Conservation (phyloP, 2,888 invertebrate genomes). For the Xylocampa areola region DNA sequence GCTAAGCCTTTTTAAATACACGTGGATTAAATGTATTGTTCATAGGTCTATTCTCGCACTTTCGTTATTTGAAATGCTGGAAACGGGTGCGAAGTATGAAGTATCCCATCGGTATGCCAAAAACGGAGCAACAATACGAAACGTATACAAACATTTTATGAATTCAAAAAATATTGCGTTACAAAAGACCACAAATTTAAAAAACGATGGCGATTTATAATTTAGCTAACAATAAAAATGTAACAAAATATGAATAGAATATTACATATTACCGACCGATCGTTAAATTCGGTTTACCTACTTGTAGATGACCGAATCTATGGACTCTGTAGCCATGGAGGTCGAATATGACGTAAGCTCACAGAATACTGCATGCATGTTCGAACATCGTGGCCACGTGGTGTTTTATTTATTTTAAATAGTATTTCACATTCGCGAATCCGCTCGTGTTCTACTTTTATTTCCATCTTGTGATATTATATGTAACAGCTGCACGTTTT, state of each 20-base stretch:
- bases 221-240: background rate
- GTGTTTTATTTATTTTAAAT: slow-evolving; percentile 51
- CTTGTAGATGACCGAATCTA: slow-evolving; percentile 30
- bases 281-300: slow-evolving; percentile 63
- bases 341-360: slow-evolving; percentile 71
- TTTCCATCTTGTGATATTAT: slow-evolving; percentile 16
- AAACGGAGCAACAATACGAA: too few species aligned
- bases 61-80: too few species aligned
- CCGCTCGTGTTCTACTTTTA: slow-evolving; percentile 29
- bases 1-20: too few species aligned
- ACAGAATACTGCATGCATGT: slow-evolving; percentile 59
- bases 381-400: slow-evolving; percentile 60
- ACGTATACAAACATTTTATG: too few species aligned
- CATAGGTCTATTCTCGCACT: too few species aligned
- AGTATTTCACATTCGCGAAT: slow-evolving; percentile 47
- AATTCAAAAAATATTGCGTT: too few species aligned
- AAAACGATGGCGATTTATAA: background rate
- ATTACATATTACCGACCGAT: slow-evolving; percentile 38
- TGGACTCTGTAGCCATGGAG: slow-evolving; percentile 59
- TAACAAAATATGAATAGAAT: slow-evolving; percentile 16
- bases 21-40: too few species aligned
- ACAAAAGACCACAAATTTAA: background rate
- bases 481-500: slow-evolving; percentile 6
- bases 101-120: too few species aligned
- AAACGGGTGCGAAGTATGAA: too few species aligned